Base-by-base conservation (phyloP, 2,888 invertebrate genomes). In the Parnassius glacialis region DNA sequence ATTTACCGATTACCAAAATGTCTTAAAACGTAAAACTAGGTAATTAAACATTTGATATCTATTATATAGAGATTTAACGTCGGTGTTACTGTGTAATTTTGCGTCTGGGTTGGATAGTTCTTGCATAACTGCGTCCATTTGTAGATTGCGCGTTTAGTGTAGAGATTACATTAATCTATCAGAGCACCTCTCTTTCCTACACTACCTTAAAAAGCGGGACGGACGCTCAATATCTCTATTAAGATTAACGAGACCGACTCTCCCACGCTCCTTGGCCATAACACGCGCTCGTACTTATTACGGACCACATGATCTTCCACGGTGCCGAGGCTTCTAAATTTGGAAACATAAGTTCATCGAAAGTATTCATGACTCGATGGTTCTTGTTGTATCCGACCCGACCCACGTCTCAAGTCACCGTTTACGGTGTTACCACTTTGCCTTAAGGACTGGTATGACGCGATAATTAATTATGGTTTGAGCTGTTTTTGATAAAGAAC, bases 211-310 rank as follows among this genome's bases (percentile, higher is more conserved):
- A 48, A 25, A 60, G 42, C n/a, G 56, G 10, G 57, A 61, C 45
- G 34, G 57, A 16, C 10, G 52, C 25, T 48, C 9, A 48, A 53
- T 52, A 62, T 57, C 62, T 52, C 47, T 54, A 60, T 58, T 42
- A 51, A 63, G 59, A 61, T 66, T 57, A 52, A 63, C 59, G 60
- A 42, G 50, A 60, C 45, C 52, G 13, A 9, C 44, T 53, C 61
- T 61, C 66, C 66, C 53, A 67, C 66, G 56, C 59, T 12, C 42
- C 42, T 1, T 20, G 48, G 34, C 66, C 66, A 55, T 63, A 63
- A 44, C 47, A 47, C 57, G 59, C 50, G 59, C 20, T 50, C 57
- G 57, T 64, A 63, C 50, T 67, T 63, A 65, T 64, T 64, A 61
- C 61, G 20, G 25, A 13, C 2, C 43, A n/a, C 1, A 42, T 52